These are phyloP conservation scores for Micropterix aruncella DNA, from an alignment of 2,888 invertebrate species.

Conservation along the genomic window DNA sequence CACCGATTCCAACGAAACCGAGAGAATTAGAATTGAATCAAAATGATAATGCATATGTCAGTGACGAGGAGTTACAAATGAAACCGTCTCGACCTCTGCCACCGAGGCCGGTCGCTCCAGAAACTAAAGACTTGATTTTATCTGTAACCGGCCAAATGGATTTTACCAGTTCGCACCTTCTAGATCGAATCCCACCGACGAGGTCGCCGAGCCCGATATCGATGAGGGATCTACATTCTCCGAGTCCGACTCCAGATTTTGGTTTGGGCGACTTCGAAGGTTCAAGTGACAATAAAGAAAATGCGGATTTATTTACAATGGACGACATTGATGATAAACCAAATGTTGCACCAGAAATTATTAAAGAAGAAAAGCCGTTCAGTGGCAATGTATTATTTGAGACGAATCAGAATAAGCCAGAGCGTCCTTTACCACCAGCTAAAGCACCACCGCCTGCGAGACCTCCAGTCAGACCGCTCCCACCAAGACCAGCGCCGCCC, in stretches of 20 bases:
- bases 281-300: neutral
- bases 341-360: slow-evolving; percentile 19
- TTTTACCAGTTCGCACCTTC: slow-evolving; percentile 68
- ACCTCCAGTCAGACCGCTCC: slow-evolving; percentile 28
- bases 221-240: slow-evolving; percentile 67
- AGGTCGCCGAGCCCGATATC: slow-evolving; percentile 80
- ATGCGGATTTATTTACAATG: neutral
- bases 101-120: slow-evolving; percentile 53
- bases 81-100: slow-evolving; percentile 21
- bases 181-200: slow-evolving; percentile 73
- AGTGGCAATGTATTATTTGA: slow-evolving; percentile 18
- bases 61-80: slow-evolving; percentile 14
- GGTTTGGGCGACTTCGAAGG: slow-evolving; percentile 33
- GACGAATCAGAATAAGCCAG: slow-evolving; percentile 27
- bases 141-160: slow-evolving; percentile 83
- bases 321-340: neutral
- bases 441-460: slow-evolving; percentile 20
- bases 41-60: slow-evolving; percentile 16
- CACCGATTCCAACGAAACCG: slow-evolving; percentile 20
- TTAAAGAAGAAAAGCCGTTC: slow-evolving; percentile 14
- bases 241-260: slow-evolving; percentile 67
- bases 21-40: slow-evolving; percentile 25
- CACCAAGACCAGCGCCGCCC: slow-evolving; percentile 30
- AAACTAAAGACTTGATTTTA: slow-evolving; percentile 73
- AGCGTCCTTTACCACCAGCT: slow-evolving; percentile 20